Evolutionary conservation across 2,113 vertebrate species (phyloP), one percentile per base, ranked within the genome.

Genomic region (Bungarus multicinctus): DNA sequence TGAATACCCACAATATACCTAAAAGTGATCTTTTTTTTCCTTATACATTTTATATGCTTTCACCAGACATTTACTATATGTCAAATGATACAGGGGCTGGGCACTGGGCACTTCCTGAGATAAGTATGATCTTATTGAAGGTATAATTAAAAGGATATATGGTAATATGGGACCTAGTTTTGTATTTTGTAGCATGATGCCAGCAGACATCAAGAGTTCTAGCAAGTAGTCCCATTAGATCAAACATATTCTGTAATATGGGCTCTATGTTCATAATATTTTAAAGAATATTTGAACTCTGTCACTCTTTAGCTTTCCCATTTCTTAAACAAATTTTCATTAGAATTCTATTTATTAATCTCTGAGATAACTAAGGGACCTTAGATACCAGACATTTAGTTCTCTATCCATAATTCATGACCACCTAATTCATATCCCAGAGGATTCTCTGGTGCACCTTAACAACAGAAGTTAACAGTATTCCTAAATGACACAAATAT

Each of bases 381-480:
- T 96, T 96, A 96, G 97, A 96, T 95, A 95, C 93, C 94, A 96
- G 52, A 95, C 94, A 93, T 88, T 93, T 94, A 96, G 85, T 64
- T 88, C 39, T 91, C 95, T 94, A 94, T 97, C 92, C 92, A 97
- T 97, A 96, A 97, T 98, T 97, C 95, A 97, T 97, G 91, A 95
- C 88, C 7, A 11, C 16, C 23, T 94, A 97, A 96, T 90, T 93
- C 60, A 94, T 96, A 97, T 97, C 96, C 96, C 95, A 94, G 94
- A 95, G 94, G 93, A 95, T 97, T 94, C 85, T 85, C 90, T 92
- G 52, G 94, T 97, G 93, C 91, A 96, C 94, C 95, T 94, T 97
- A 93, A 97, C 94, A 96, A 90, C 47, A 94, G 92, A 95, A 96
- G 96, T 95, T 96, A 95, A 97, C 97, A 90, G 69, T 89, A 97